A percentile compares a stretch with the other conserved stretches of the same genome.
Conservation (phyloP, 2,113 vertebrate species). For the Nerophis lumbriciformis region DNA sequence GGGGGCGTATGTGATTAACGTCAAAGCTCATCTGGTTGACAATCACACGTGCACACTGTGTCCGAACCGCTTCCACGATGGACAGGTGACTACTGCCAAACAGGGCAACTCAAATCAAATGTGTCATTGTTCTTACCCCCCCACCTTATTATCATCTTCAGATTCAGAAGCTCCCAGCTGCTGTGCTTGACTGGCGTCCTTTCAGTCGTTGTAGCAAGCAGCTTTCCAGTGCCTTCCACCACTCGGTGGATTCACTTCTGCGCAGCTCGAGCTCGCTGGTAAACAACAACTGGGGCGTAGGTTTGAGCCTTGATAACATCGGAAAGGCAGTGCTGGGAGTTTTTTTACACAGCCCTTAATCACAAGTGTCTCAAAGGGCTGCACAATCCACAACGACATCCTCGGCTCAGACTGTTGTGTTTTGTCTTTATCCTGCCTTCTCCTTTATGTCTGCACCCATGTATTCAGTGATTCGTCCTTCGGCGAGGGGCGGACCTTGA, state of each 20-base stretch:
- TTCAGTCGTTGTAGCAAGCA: conserved; percentile 68
- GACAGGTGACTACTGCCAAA: conserved; percentile 39
- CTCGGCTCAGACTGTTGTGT: too few species aligned
- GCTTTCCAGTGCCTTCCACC: conserved; percentile 67
- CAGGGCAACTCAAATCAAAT: background rate
- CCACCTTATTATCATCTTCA: conserved; percentile 14
- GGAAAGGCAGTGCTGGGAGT: conserved; percentile 59
- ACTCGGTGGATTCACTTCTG: conserved; percentile 69
- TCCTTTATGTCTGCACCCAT: too few species aligned
- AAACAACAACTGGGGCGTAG: conserved; percentile 67
- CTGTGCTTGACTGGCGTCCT: conserved; percentile 70
- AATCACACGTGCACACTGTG: conserved; percentile 71
- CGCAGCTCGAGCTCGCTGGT: conserved; percentile 63
- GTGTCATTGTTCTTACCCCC: background rate
- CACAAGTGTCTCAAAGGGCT: too few species aligned
- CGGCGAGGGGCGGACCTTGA: too few species aligned
- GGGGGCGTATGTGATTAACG: conserved; percentile 72
- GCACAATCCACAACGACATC: too few species aligned
- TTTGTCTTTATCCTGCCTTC: too few species aligned
- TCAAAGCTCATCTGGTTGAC: conserved; percentile 57
- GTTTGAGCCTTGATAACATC: conserved; percentile 49
- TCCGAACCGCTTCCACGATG: conserved; percentile 63
- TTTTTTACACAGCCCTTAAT: too few species aligned
- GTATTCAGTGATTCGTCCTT: too few species aligned
- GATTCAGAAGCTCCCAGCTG: conserved; percentile 64